Conservation (phyloP, 2,113 vertebrate species). For the Eulemur rufifrons region DNA sequence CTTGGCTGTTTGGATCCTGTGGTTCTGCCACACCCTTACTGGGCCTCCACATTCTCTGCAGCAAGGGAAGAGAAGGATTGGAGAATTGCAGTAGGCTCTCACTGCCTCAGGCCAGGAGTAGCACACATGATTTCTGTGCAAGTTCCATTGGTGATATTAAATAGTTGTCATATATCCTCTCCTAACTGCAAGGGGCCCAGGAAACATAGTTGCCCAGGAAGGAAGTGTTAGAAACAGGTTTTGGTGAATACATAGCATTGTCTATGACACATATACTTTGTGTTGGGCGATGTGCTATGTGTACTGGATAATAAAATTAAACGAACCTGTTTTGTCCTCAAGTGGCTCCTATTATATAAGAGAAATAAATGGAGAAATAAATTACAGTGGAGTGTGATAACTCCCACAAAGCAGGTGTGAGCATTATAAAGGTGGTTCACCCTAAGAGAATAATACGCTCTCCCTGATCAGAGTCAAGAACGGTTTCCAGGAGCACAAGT, state of each 20-base stretch:
- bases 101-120: neutral
- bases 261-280: neutral
- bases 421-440: neutral
- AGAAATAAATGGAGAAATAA: neutral
- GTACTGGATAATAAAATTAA: neutral
- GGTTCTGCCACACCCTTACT: neutral
- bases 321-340: neutral
- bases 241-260: neutral
- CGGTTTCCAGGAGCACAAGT: neutral
- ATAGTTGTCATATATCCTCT: neutral
- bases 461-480: neutral
- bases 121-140: neutral
- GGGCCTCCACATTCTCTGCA: neutral
- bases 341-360: neutral
- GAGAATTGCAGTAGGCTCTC: neutral
- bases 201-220: neutral
- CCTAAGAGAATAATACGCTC: neutral
- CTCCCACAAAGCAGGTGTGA: neutral
- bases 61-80: neutral
- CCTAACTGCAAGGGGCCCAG: neutral
- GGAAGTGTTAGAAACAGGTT: neutral
- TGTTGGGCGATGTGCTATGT: neutral
- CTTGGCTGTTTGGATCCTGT: neutral
- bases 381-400: neutral
- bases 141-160: neutral